These are phyloP conservation scores for Diceros bicornis DNA, from an alignment of 2,797 vertebrate genomes.

Conservation along the genomic window DNA sequence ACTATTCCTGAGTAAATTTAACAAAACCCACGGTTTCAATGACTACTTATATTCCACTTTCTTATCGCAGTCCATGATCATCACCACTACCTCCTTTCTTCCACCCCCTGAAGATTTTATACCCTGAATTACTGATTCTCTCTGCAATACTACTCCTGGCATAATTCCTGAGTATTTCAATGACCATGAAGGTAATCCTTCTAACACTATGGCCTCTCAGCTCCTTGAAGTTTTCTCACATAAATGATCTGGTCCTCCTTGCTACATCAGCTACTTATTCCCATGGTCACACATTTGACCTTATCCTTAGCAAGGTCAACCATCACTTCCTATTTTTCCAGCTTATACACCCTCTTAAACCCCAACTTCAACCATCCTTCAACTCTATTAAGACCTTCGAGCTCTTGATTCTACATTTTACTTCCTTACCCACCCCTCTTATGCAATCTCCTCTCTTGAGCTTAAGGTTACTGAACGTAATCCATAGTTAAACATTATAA, in stretches of 20 bases:
- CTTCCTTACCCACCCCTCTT: not conserved
- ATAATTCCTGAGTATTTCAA: slow-evolving; percentile 48
- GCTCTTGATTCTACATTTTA: not conserved
- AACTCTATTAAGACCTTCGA: not conserved
- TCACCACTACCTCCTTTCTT: not conserved
- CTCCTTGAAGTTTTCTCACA: not conserved
- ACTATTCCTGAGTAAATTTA: not conserved
- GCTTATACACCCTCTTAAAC: not conserved
- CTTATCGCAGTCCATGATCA: not conserved
- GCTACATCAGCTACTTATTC: not conserved
- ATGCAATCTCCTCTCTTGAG: not conserved
- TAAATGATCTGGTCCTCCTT: not conserved
- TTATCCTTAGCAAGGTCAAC: not conserved
- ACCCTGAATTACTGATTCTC: not conserved
- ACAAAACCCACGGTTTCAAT: not conserved
- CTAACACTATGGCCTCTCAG: not conserved
- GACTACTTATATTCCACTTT: not conserved
- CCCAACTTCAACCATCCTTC: not conserved
- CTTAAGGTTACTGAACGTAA: not conserved
- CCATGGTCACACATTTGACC: not conserved
- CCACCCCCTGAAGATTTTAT: not conserved
- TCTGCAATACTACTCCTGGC: not conserved
- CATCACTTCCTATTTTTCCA: not conserved
- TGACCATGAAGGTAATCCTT: not conserved
- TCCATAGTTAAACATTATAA: slow-evolving; percentile 31